Evolutionary conservation across 2,113 vertebrate genomes (phyloP).

Genomic region (Ptilonorhynchus violaceus): DNA sequence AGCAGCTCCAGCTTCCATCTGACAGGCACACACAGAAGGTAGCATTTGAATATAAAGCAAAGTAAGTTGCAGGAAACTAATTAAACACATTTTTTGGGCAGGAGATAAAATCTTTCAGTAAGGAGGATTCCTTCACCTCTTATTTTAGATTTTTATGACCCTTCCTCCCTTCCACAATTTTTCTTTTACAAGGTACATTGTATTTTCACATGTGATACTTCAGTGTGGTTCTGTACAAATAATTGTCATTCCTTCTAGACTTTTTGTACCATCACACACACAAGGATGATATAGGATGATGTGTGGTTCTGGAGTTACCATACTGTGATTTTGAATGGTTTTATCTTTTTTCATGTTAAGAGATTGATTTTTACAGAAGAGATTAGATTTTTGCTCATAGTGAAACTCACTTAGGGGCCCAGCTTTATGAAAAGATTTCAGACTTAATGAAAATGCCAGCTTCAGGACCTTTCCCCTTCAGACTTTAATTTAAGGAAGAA

Average conservation of each 20-base stretch:
- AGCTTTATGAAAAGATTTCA: not conserved
- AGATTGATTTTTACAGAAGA: not conserved
- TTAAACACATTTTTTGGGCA: not conserved
- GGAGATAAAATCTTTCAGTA: not conserved
- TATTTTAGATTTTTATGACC: not conserved
- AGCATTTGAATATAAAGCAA: not conserved
- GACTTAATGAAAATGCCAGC: not conserved
- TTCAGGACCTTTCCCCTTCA: not conserved
- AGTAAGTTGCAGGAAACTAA: not conserved
- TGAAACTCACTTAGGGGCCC: not conserved
- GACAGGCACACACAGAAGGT: not conserved
- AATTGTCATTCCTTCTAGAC: not conserved
- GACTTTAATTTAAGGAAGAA: not conserved
- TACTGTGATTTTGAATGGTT: not conserved
- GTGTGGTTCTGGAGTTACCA: not conserved
- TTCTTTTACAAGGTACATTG: not conserved
- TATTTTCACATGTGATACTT: not conserved
- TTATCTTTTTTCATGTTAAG: not conserved
- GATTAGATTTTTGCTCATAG: not conserved
- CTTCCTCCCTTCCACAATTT: not conserved
- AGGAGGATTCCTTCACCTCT: not conserved
- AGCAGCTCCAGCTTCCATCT: not conserved
- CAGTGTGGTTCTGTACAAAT: not conserved
- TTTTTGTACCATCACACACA: not conserved
- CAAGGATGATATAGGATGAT: not conserved